Conservation (phyloP, 2,888 invertebrate species). For the Temnothorax rugatulus region DNA sequence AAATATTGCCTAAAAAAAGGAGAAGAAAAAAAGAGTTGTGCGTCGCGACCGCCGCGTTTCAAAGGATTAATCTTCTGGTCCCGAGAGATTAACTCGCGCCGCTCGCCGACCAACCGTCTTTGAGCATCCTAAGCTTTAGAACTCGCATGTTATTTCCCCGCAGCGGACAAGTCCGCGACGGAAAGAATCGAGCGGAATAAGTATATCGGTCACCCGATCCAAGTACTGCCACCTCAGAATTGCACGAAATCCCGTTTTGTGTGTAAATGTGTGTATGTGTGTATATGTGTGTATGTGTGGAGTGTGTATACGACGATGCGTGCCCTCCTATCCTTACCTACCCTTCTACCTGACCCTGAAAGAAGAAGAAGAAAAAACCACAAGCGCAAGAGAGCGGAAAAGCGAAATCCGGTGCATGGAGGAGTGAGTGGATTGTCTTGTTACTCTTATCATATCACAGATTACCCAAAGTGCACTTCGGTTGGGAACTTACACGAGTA, state of each 20-base stretch:
- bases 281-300: not conserved
- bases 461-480: slow-evolving; percentile 83
- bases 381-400: slow-evolving; percentile 57
- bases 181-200: slow-evolving; percentile 18
- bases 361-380: slow-evolving; percentile 52
- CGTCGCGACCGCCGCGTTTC: not conserved
- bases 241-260: slow-evolving; percentile 84
- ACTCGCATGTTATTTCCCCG: not conserved
- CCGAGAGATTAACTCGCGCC: slow-evolving; percentile 1
- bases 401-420: slow-evolving; percentile 67
- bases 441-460: slow-evolving; percentile 83
- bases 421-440: slow-evolving; percentile 63
- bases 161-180: not conserved
- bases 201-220: slow-evolving; percentile 15
- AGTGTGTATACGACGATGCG: slow-evolving; percentile 10
- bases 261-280: slow-evolving; percentile 9
- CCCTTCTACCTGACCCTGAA: not conserved
- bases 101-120: not conserved
- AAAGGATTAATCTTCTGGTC: slow-evolving; percentile 20
- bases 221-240: slow-evolving; percentile 82
- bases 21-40: not conserved
- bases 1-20: not conserved
- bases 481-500: slow-evolving; percentile 61
- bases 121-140: not conserved
- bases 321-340: not conserved